Conservation (phyloP, 1,140 invertebrate species). For the Drosophila nigromelanica region DNA sequence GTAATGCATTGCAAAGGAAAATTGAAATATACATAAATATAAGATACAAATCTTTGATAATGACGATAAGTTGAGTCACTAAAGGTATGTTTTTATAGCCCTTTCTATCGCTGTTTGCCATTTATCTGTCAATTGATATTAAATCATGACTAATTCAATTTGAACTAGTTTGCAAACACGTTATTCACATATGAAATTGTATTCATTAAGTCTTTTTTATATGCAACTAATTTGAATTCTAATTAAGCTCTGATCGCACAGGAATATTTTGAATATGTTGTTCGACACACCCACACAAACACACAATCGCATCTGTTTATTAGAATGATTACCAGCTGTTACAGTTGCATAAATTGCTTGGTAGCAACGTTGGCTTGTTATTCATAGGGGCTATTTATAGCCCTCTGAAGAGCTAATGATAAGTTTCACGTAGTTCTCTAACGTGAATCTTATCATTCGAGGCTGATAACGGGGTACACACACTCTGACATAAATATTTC, state of each 20-base stretch:
- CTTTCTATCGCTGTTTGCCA: no score
- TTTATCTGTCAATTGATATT: no score
- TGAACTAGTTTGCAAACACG: neutral
- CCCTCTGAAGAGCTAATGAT: conserved; percentile 38
- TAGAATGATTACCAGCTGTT: conserved; percentile 34
- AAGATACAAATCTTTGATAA: no score
- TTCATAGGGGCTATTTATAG: conserved; percentile 42
- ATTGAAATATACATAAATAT: no score
- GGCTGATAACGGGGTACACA: conserved; percentile 42
- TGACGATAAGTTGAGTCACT: no score
- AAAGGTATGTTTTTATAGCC: no score
- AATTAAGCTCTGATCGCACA: neutral
- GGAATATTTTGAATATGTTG: neutral
- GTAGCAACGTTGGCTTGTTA: conserved; percentile 25
- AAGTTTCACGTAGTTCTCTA: conserved; percentile 40
- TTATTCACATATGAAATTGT: neutral
- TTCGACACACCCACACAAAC: neutral
- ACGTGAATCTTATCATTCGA: no score
- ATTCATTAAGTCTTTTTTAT: neutral
- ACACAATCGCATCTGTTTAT: conserved; percentile 5
- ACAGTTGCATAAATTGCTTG: conserved; percentile 23
- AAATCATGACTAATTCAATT: neutral
- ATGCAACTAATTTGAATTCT: neutral
- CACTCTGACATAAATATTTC: neutral
- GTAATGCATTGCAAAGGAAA: no score